Base-by-base conservation (phyloP, 2,113 vertebrate genomes). In the Trochalopteron elliotii region DNA sequence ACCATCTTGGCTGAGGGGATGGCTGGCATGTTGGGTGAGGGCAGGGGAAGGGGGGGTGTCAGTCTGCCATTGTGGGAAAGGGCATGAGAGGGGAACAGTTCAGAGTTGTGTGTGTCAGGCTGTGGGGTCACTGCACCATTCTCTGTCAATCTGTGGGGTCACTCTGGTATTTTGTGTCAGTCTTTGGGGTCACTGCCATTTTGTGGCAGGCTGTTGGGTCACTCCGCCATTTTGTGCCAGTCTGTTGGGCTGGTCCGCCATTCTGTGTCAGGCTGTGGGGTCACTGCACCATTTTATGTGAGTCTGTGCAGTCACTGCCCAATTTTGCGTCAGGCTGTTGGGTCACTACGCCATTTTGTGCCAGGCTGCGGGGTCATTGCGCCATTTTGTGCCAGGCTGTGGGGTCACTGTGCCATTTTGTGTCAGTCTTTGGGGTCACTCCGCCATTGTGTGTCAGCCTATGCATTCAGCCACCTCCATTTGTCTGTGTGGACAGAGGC, bases 401-500 rank as follows among this genome's bases (percentile, higher is more conserved):
- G 25, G 11, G 25, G 8, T 15, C 15, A 15, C 22, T 19, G 5
- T 0, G 2, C 39, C 23, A 6, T n/a, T 10, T 15, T 55, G 30
- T n/a, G 23, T 27, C 7, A 15, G 52, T 1, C 35, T 15, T 2
- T 30, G 15, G 11, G 11, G 14, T 56, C 25, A 22, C 24, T 7
- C 9, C 0, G 5, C 72, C n/a, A 14, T 33, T 11, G 25, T 77
- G 40, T 57, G 44, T 25, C 42, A 28, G 69, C 28, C 59, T 7
- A 0, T 39, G 59, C 2, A 0, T 49, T 75, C 0, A 1, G 23
- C 24, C 1, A 0, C 16, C 10, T 40, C 16, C 16, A 7, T 86
- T 21, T 52, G 17, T 44, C 9, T 35, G 24, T 59, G 27, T 27
- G 33, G 37, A 22, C 31, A 31, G 52, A 50, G 44, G 37, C 44